Evolutionary conservation across 2,113 vertebrate species (phyloP), one percentile per base, ranked within the genome.

Genomic region (Mellivora capensis): DNA sequence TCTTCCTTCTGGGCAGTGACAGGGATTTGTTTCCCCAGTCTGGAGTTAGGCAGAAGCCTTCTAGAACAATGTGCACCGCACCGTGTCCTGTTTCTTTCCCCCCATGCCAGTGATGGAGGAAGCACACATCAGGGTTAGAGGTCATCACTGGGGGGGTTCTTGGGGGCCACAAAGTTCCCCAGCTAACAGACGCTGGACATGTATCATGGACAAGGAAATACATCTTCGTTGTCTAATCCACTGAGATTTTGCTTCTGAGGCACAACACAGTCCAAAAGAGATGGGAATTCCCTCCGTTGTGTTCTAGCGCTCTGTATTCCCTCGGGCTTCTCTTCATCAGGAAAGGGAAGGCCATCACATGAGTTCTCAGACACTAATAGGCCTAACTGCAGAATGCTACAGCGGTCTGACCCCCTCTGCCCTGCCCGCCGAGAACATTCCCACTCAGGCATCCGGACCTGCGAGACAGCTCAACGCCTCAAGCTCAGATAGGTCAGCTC

Each of bases 31-130:
- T n/a, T 71, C 44, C 13, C 52, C 44, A 8, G 11, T 7, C 20
- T 31, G 62, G 79, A 91, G 39, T 23, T 0, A 25, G 61, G 64
- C n/a, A 37, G 52, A 37, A n/a, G 61, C 31, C 80, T 57, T 57
- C 11, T 7, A 8, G 61, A 62, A n/a, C 29, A 62, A 21, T 0
- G 2, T 37, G 54, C 6, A 0, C 25, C 0, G 54, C 6, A 0
- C 25, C 0, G 1, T 0, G 4, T 44, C n/a, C 2, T 0, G 0
- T 25, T 80, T 62, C 37, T 23, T 1, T 44, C n/a, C 17, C 17
- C 37, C 37, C 2, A 7, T 0, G 0, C 44, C 54, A 39, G 93
- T 18, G 52, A 37, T 10, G 20, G 39, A 3, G n/a, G 52, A 20
- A n/a, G 83, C 0, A 0, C 10, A 5, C 13, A 8, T 1, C 4